Base-by-base conservation (phyloP, 2,797 vertebrate genomes). In the Megalops cyprinoides region DNA sequence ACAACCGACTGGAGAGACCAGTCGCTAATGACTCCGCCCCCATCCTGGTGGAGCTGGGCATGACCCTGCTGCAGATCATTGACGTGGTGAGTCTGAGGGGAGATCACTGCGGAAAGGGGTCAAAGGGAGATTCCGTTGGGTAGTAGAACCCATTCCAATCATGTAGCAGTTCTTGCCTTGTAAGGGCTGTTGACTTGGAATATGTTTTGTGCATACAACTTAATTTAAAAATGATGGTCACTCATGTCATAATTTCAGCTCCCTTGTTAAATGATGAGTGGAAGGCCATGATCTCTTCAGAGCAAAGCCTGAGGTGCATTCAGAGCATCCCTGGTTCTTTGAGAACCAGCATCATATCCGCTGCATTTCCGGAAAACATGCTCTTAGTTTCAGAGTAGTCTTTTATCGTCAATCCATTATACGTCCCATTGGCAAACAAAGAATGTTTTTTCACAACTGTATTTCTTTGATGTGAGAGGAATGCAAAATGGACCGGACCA, bases 31-130 rank as follows among this genome's bases (percentile, higher is more conserved):
- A 98, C 84, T 97, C 96, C 0, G 93, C 96, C 0, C 90, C 96
- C 0, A 93, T 98, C 0, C 84, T 96, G 42, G 96, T 97, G 0
- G 95, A 97, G 51, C 94, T 97, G 1, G 96, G 96, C 79, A 90
- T 98, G 83, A 96, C 96, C 0, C 90, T 98, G 86, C 92, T 97
- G 25, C 96, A 98, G 85, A 97, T 98, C 86, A 97, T 97, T 44
- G 96, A 98, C 0, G 96, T 98, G 95, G 96, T 97, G 90, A 95
- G 96, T 88, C 42, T 12, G 23, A 12, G 37, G 20, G 56, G 31
- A 14, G 58, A 2, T 9, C 6, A 20, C 8, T 20, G 18, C 18
- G 14, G 18, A 53, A 48, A 48, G 46, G 46, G 46, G 4, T 10
- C 9, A 15, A 20, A 56, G 53, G 49, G n/a, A n/a, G n/a, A n/a